Base-by-base conservation (phyloP, 2,888 invertebrate genomes). In the Lasiommata megera region DNA sequence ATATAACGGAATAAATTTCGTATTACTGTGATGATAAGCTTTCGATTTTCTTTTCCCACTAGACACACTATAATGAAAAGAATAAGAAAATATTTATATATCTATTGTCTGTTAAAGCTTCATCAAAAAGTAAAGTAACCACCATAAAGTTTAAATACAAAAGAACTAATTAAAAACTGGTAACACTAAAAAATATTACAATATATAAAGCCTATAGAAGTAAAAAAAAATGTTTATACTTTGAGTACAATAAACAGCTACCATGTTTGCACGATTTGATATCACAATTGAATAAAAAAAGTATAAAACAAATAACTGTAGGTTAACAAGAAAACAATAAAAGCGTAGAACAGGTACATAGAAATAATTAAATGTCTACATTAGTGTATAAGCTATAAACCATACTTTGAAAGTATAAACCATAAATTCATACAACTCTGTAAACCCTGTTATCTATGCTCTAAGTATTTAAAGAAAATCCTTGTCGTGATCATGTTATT, bases 181-280 rank as follows among this genome's bases (percentile, higher is more conserved):
- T 54, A 56, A 2, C 7, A 34, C 34, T 14, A 38, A 29, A 14
- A 37, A 34, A 31, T 52, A 47, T 17, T 54, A n/a, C n/a, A n/a
- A n/a, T n/a, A 41, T 52, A 52, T 55, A 58, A 61, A 53, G 46
- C 53, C 50, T 53, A 17, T 28, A 17, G 23, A 34, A 12, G 23
- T n/a, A 41, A 54, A 48, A 58, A 56, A 50, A 16, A 47, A 52
- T 59, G 41, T 17, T 52, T 48, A 51, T 37, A 37, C 48, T 29
- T 28, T 51, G 12, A 55, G 37, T 58, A 55, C 58, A 54, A 53
- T 48, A 52, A 40, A 29, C 8, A 54, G 46, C 46, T 57, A 57
- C 36, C 28, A 14, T 31, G 46, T 51, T 47, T 38, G 36, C 54
- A 53, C 41, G 36, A 28, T 48, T 50, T 44, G 6, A 50, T 58